Evolutionary conservation across 2,797 vertebrate genomes (phyloP).

Genomic region (Catharus ustulatus): DNA sequence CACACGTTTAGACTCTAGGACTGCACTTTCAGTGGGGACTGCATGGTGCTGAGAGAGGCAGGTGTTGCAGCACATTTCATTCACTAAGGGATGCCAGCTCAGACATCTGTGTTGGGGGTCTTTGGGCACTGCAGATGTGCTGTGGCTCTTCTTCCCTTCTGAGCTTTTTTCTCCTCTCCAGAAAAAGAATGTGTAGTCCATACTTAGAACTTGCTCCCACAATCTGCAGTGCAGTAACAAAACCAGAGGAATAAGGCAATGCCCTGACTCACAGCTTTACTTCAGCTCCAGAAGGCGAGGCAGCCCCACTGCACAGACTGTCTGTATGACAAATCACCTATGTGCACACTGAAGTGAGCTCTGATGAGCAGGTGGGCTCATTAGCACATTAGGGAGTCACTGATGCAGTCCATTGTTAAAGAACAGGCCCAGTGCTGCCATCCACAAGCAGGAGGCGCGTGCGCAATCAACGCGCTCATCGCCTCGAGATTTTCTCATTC

Average conservation of each 20-base stretch:
- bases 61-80: neutral
- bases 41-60: neutral
- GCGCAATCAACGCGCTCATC: rapidly evolving
- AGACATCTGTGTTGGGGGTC: neutral
- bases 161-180: neutral
- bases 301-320: neutral
- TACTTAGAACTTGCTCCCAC: neutral
- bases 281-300: neutral
- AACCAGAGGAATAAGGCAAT: neutral
- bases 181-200: neutral
- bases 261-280: neutral
- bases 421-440: neutral
- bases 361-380: neutral
- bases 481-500: neutral
- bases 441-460: rapidly evolving
- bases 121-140: neutral
- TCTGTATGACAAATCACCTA: neutral
- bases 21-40: neutral
- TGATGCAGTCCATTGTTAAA: neutral
- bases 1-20: neutral
- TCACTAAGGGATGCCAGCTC: neutral
- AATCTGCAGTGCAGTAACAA: neutral
- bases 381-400: neutral
- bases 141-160: neutral
- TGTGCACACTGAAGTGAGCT: neutral